phyloP scores from a whole-genome alignment of 35 echinoderm and acorn worm genomes.

The Heliocidaris tuberculata region DNA sequence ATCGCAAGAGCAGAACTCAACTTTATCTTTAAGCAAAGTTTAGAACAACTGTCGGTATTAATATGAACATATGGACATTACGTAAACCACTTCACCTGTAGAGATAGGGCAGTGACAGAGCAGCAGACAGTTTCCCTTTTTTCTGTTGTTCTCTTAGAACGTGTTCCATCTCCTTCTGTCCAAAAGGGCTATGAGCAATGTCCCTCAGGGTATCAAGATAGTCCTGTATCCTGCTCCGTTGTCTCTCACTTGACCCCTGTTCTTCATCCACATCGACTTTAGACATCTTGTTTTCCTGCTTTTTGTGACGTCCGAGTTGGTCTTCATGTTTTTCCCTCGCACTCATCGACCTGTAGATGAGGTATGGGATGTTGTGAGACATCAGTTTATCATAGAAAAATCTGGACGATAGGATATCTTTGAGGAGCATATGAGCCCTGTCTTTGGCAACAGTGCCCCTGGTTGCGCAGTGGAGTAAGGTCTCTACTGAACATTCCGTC shows the following conservation, averaged over 20 bases:
- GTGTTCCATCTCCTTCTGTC: slow-evolving; percentile 33
- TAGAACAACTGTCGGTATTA: background rate
- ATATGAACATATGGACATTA: background rate
- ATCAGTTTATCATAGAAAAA: slow-evolving; percentile 41
- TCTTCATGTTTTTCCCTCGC: background rate
- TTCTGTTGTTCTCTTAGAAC: background rate
- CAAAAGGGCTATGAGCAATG: slow-evolving; percentile 7
- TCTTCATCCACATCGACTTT: background rate
- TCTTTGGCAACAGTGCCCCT: background rate
- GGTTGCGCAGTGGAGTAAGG: slow-evolving; percentile 1
- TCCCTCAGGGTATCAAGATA: slow-evolving; percentile 8
- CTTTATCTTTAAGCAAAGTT: too few species aligned
- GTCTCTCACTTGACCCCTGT: background rate
- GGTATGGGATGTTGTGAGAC: slow-evolving; percentile 15
- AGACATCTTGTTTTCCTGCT: background rate
- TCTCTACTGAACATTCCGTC: background rate
- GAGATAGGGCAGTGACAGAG: slow-evolving; percentile 18
- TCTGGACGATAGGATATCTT: slow-evolving; percentile 15
- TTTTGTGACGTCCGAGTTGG: background rate
- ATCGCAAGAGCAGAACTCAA: too few species aligned
- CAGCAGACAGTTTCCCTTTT: slow-evolving; percentile 14
- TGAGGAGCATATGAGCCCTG: background rate
- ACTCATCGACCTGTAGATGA: background rate
- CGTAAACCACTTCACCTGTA: slow-evolving; percentile 17
- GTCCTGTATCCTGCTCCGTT: background rate